Conservation (phyloP, 2,888 invertebrate genomes). For the Heliconius sara region DNA sequence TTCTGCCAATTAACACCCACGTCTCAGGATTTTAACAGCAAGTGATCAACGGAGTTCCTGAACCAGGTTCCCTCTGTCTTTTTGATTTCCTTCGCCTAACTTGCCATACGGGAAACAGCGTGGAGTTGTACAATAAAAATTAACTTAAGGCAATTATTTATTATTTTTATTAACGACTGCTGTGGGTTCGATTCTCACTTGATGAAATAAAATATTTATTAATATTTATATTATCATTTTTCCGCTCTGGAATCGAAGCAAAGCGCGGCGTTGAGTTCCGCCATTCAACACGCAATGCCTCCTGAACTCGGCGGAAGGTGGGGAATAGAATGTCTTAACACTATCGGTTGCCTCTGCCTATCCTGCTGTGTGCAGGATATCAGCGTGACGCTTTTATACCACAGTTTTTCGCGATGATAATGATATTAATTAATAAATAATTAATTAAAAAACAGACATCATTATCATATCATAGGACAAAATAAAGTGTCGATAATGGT, state of each 20-base stretch:
- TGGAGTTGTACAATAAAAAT: neutral
- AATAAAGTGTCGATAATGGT: neutral
- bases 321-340: no score
- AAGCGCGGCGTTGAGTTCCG: no score
- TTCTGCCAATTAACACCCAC: no score
- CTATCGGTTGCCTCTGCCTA: no score
- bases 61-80: neutral
- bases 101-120: neutral
- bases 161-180: neutral
- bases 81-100: neutral
- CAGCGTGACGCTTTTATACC: neutral
- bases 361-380: no score
- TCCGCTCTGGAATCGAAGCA: no score
- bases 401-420: neutral
- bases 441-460: neutral
- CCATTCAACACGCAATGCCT: no score
- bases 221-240: no score
- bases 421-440: neutral
- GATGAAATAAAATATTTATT: no score
- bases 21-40: neutral
- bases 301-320: no score
- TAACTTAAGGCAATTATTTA: neutral
- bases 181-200: no score
- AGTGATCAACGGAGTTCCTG: neutral
- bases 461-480: neutral